Evolutionary conservation across 2,888 invertebrate genomes (phyloP).

Genomic region (Drosophila cracens): DNA sequence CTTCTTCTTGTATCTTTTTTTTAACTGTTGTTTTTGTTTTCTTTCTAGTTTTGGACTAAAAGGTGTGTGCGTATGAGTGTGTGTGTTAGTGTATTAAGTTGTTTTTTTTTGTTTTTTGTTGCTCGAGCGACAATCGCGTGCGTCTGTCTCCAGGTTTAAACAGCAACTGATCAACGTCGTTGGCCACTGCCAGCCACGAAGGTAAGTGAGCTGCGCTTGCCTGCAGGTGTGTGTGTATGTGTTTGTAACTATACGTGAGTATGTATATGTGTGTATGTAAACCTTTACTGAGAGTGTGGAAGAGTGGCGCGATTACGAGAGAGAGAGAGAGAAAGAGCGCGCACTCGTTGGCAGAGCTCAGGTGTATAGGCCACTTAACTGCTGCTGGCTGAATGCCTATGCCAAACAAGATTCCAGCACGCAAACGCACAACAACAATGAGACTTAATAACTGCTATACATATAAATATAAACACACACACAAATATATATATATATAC

Average conservation of each 20-base stretch:
- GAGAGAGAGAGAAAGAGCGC: constrained; percentile 6
- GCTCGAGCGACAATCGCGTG: constrained; percentile 57
- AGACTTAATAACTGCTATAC: constrained; percentile 16
- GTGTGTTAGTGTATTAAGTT: constrained; percentile 39
- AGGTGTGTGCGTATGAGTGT: constrained; percentile 38
- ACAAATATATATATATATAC: constrained; percentile 2
- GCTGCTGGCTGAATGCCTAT: constrained; percentile 36
- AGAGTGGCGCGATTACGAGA: constrained; percentile 9
- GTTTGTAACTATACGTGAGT: constrained; percentile 7
- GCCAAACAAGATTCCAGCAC: constrained; percentile 78
- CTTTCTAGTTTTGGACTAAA: constrained; percentile 73
- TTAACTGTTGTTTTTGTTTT: constrained; percentile 68
- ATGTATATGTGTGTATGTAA: constrained; percentile 6
- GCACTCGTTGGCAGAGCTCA: constrained; percentile 38
- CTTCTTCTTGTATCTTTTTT: constrained; percentile 49
- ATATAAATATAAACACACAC: background rate
- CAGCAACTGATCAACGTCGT: constrained; percentile 70
- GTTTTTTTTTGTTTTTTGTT: constrained; percentile 28
- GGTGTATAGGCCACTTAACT: constrained; percentile 59
- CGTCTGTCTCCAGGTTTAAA: constrained; percentile 67
- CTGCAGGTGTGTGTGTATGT: constrained; percentile 18
- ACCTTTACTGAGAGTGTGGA: constrained; percentile 34
- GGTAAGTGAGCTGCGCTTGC: constrained; percentile 70
- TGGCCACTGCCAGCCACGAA: constrained; percentile 71
- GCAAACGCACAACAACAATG: constrained; percentile 56